These are phyloP conservation scores for Habroteleia sp. DNA, from an alignment of 2,888 invertebrate species.

Conservation along the genomic window DNA sequence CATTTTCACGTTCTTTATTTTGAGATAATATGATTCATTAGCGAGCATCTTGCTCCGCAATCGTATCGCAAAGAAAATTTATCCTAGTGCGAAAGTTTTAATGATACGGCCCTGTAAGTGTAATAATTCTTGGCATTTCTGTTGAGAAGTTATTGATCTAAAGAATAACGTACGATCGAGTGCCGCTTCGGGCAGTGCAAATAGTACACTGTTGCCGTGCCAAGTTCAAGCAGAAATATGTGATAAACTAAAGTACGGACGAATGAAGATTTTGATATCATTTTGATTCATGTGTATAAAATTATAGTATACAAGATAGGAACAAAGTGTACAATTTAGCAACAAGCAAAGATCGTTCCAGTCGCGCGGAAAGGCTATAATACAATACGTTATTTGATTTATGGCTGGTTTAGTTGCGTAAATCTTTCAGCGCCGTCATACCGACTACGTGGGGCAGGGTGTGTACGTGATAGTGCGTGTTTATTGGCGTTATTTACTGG, in stretches of 20 bases:
- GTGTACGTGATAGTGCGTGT: conserved; percentile 57
- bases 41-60: not conserved
- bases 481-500: conserved; percentile 61
- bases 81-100: conserved; percentile 15
- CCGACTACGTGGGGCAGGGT: conserved; percentile 31
- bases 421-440: conserved; percentile 60
- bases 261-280: conserved; percentile 57
- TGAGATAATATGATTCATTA: conserved; percentile 34
- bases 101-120: conserved; percentile 20
- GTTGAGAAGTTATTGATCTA: conserved; percentile 45
- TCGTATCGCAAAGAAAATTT: conserved; percentile 4
- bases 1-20: conserved; percentile 22
- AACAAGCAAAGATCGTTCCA: conserved; percentile 28
- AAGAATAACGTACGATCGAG: conserved; percentile 25
- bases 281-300: conserved; percentile 60
- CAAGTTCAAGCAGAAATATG: conserved; percentile 34
- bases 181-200: conserved; percentile 7
- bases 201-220: not conserved
- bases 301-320: conserved; percentile 55
- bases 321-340: conserved; percentile 62
- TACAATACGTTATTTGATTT: conserved; percentile 62
- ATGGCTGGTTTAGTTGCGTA: conserved; percentile 58
- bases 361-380: conserved; percentile 45
- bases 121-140: conserved; percentile 45
- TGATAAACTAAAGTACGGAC: conserved; percentile 23